phyloP scores from a whole-genome alignment of 2,888 invertebrate genomes.

The Oxyteleia sp. region DNA sequence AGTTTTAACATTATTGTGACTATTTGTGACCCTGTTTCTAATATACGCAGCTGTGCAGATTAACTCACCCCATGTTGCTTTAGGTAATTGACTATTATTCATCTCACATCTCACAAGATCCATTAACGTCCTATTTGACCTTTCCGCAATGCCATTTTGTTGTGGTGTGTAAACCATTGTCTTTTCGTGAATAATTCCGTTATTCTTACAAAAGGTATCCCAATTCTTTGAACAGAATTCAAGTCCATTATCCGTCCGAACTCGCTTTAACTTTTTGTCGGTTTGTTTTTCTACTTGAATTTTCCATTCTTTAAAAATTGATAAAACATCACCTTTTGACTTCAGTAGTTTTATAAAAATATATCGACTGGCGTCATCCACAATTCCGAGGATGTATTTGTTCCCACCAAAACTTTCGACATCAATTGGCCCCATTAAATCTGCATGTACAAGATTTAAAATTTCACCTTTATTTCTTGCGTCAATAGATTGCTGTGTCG shows the following conservation, averaged over 20 bases:
- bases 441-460: slow-evolving; percentile 63
- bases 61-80: slow-evolving; percentile 79
- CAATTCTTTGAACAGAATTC: slow-evolving; percentile 23
- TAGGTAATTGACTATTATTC: slow-evolving; percentile 64
- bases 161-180: slow-evolving; percentile 78
- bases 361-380: slow-evolving; percentile 14
- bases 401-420: neutral
- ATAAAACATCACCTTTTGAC: slow-evolving; percentile 15
- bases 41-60: slow-evolving; percentile 49
- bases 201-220: slow-evolving; percentile 16
- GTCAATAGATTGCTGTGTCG: neutral
- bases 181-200: slow-evolving; percentile 37
- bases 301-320: slow-evolving; percentile 55
- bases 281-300: slow-evolving; percentile 58
- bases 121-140: slow-evolving; percentile 78
- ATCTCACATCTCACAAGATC: slow-evolving; percentile 77
- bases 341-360: slow-evolving; percentile 24
- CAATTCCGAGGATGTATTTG: neutral
- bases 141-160: slow-evolving; percentile 80
- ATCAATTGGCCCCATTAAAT: slow-evolving; percentile 60
- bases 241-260: slow-evolving; percentile 38
- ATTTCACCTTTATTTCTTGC: slow-evolving; percentile 7
- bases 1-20: slow-evolving; percentile 23
- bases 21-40: slow-evolving; percentile 34
- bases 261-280: slow-evolving; percentile 28